Evolutionary conservation across 2,113 vertebrate genomes (phyloP), one percentile per base, ranked within the genome.

Genomic region (Trichomycterus rosablanca): DNA sequence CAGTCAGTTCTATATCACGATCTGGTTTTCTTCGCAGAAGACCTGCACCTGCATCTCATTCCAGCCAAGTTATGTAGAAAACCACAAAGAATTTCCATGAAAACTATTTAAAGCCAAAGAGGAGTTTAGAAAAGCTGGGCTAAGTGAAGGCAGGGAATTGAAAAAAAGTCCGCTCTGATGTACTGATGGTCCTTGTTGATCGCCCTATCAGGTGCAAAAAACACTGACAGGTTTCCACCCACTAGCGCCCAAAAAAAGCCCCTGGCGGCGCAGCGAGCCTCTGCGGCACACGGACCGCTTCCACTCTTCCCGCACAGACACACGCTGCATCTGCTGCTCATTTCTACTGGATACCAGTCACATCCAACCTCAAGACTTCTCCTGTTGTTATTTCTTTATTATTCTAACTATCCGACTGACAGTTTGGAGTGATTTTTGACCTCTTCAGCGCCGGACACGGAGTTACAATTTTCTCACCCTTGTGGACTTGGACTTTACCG

Each of bases 141-240:
- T 11, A 30, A 70, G 49, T 30, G 18, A 44, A 67, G 50, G 34
- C 24, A 63, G 55, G 23, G 32, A 42, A 14, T 32, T 16, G 30
- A 15, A 42, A 59, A 71, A 58, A 67, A 72, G 66, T 18, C 51
- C 68, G 70, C 66, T 72, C 59, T 59, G 56, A 45, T 59, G 35
- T 53, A 73, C 74, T 73, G 80, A 84, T 83, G 84, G 77, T 80
- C 80, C 75, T 77, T 56, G 40, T 66, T 80, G 81, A 73, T 86
- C 76, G 83, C 79, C 87, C 87, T 89, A 88, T 89, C 86, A 89
- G 86, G 87, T 88, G 84, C 84, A 87, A 67, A 58, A 87, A 85
- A 80, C 80, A 74, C 85, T 84, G 83, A 87, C 86, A 86, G 82
- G 85, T 87, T 89, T 88, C 86, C 85, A 84, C 85, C 86, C 87